Percentiles rank a stretch among this genome's conserved stretches.
These are phyloP conservation scores for Dicaeum eximium DNA, from an alignment of 2,113 vertebrate genomes.

Conservation along the genomic window DNA sequence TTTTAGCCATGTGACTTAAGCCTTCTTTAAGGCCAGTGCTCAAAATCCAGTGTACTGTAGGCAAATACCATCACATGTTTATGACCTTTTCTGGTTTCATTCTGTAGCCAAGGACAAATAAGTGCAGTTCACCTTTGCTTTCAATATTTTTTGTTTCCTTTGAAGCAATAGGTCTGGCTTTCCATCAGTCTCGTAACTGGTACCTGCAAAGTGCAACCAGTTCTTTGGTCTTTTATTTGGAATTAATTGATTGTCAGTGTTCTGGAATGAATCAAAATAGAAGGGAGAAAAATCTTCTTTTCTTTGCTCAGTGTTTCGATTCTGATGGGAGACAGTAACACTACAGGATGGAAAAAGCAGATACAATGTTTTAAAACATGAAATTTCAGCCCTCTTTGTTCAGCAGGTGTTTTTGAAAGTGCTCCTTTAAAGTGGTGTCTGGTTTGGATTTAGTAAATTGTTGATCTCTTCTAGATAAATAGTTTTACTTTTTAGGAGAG, in stretches of 20 bases:
- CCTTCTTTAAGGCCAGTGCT: neutral
- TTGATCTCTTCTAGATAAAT: neutral
- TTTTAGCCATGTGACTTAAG: neutral
- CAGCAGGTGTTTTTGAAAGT: neutral
- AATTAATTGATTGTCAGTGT: slow-evolving; percentile 5
- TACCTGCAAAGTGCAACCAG: neutral
- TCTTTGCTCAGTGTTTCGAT: neutral
- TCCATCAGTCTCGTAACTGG: neutral
- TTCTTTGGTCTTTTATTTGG: slow-evolving; percentile 15
- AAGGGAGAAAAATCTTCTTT: neutral
- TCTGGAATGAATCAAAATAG: neutral
- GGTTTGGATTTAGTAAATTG: neutral
- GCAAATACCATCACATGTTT: neutral
- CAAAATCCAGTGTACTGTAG: neutral
- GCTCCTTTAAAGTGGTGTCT: neutral
- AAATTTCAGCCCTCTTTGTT: neutral
- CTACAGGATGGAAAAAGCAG: neutral
- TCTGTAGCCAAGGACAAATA: neutral
- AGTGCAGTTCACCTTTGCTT: slow-evolving; percentile 2
- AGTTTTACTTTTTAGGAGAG: neutral
- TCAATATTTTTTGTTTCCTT: neutral
- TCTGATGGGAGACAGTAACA: neutral
- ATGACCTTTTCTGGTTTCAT: slow-evolving; percentile 5
- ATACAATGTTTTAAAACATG: neutral
- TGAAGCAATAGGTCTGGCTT: slow-evolving; percentile 6